Base-by-base conservation (phyloP, 2,113 vertebrate species). In the Sylvia atricapilla region DNA sequence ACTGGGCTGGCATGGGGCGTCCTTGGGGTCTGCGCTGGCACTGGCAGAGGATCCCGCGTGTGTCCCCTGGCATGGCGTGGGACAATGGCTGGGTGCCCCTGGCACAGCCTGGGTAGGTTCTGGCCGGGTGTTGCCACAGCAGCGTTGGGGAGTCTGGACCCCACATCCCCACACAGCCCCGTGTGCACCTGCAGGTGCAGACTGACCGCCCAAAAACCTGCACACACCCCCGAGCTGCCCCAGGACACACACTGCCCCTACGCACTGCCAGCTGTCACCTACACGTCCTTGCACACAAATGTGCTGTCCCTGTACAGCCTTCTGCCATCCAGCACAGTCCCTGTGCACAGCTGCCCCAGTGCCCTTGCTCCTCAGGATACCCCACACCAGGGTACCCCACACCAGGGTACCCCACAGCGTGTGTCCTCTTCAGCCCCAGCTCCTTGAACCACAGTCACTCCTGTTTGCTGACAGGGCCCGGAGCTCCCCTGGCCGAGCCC, bases 361-460 rank as follows among this genome's bases (percentile, higher is more conserved):
- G 70, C 35, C 11, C 24, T 52, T 35, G 49, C 15, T 88, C 66
- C 70, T 24, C 27, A 23, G 43, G 5, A 20, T 13, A 21, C 33
- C n/a, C n/a, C 43, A 41, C 53, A 49, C 46, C 23, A 47, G 46
- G 6, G 52, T 7, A 41, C 24, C 75, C 78, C 79, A 15, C 53
- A 23, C 6, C 41, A n/a, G n/a, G n/a, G 50, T 7, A 41, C 28
- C 75, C 78, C 79, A 15, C 53, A 23, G 18, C 0, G 7, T 4
- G 55, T 49, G 37, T 13, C 35, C 53, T n/a, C 41, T 13, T 21
- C 49, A 37, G 6, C 13, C 30, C 59, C 49, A 11, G 35, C 52
- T 47, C 58, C 64, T 2, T 0, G 1, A 39, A 11, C 12, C 1
- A 0, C 66, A 6, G 47, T 1, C 33, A 10, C 10, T 4, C 3